Evolutionary conservation across 2,888 invertebrate genomes (phyloP), one percentile per base, ranked within the genome.

Genomic region (Cephus rjabovi): DNA sequence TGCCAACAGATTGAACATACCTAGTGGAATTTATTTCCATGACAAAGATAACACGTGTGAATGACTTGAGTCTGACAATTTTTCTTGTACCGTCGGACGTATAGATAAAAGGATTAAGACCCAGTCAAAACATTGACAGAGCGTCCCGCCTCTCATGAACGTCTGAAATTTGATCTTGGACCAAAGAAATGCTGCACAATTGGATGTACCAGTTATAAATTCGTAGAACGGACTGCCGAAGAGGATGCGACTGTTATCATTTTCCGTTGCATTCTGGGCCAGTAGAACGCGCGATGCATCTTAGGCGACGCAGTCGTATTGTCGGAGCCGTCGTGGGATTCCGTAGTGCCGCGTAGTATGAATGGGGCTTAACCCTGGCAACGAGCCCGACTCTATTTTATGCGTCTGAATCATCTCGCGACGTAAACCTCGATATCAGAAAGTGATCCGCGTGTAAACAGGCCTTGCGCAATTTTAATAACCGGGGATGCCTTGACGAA

Each of bases 341-440:
- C 56, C 56, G 56, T 56, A 56, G 56, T 56, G 56, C 1, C 6
- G 56, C 56, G 56, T 23, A 23, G 56, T 56, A 78, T 85, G 84
- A 82, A 82, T 84, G 84, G 76, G 77, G 74, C 77, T 73, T 23
- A 73, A 76, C 56, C 75, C 78, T 86, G 86, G 85, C 86, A 74
- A 73, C 34, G 37, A 76, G 82, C 86, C 86, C 79, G 74, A 74
- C 33, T 75, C 69, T 86, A 86, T 86, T 86, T 86, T 82, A 73
- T 76, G 79, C 82, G 78, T 76, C 70, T 84, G 86, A 86, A 82
- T 86, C 86, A 86, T 81, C 77, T 77, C 34, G 75, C 71, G 12
- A 6, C 71, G 71, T 71, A 71, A 71, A 31, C 31, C 15, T 71
- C 71, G 71, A 71, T 71, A 34, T 56, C 23, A 23, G 23, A 56